Evolutionary conservation across 2,113 vertebrate species (phyloP).

Genomic region (Nibea coibor): DNA sequence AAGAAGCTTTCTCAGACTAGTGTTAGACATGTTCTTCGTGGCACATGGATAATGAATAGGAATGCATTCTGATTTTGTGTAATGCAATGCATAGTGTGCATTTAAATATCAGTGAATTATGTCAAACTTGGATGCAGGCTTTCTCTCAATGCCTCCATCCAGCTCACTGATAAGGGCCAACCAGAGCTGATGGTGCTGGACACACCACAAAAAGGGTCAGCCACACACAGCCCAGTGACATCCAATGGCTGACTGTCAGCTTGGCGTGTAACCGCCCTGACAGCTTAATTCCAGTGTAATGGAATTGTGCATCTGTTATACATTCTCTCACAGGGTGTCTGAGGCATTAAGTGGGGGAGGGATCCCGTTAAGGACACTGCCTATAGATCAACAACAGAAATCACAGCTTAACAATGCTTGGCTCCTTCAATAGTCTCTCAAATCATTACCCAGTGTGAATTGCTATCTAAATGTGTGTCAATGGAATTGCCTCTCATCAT

Average conservation of each 20-base stretch:
- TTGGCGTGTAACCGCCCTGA: not conserved
- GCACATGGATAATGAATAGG: not conserved
- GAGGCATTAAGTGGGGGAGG: constrained; percentile 8
- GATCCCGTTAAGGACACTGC: constrained; percentile 7
- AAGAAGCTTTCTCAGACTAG: not conserved
- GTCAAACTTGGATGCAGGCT: not conserved
- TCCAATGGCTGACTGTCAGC: constrained; percentile 19
- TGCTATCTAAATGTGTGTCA: constrained; percentile 37
- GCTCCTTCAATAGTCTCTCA: constrained; percentile 38
- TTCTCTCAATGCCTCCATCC: constrained; percentile 1
- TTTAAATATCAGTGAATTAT: constrained; percentile 9
- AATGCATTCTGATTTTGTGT: not conserved
- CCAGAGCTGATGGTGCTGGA: constrained; percentile 10
- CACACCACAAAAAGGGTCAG: not conserved
- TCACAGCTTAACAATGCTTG: constrained; percentile 25
- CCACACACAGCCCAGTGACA: not conserved
- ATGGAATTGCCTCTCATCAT: constrained; percentile 45
- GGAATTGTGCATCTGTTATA: constrained; percentile 13
- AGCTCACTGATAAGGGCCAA: constrained; percentile 4
- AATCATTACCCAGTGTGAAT: constrained; percentile 28
- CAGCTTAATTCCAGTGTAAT: constrained; percentile 16
- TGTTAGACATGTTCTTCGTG: not conserved
- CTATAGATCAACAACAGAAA: constrained; percentile 27
- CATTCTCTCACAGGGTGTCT: not conserved
- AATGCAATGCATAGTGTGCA: not conserved